These are phyloP conservation scores for Dasyurus viverrinus DNA, from an alignment of 2,113 vertebrate genomes.

Conservation along the genomic window DNA sequence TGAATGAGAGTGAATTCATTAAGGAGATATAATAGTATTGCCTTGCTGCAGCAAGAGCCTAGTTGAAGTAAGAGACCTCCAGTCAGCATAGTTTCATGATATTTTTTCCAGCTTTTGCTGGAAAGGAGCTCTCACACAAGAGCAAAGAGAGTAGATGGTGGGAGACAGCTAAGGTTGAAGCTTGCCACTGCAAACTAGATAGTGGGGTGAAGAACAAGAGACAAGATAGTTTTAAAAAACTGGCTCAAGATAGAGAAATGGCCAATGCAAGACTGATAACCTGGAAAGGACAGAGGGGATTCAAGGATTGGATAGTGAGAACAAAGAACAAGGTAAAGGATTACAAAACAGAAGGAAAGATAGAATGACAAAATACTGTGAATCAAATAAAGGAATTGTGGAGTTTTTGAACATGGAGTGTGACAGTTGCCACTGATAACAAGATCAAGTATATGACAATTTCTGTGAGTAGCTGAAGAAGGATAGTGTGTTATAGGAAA, in stretches of 20 bases:
- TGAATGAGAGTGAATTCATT: background rate
- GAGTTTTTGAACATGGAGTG: background rate
- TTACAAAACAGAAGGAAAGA: background rate
- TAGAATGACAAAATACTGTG: background rate
- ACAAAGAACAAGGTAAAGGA: background rate
- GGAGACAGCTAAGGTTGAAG: background rate
- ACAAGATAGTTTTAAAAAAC: background rate
- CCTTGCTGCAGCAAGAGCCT: background rate
- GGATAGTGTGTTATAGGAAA: background rate
- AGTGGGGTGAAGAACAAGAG: background rate
- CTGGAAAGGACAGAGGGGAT: background rate
- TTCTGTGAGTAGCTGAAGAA: background rate
- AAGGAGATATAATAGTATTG: background rate
- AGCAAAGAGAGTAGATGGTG: background rate
- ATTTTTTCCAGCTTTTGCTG: background rate
- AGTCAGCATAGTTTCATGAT: background rate
- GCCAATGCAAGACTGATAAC: background rate
- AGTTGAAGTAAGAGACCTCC: background rate
- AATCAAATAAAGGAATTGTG: background rate
- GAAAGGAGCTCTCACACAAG: background rate
- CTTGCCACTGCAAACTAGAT: background rate
- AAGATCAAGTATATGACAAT: background rate
- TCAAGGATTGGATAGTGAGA: background rate
- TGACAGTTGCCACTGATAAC: background rate
- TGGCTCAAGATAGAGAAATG: background rate